Evolutionary conservation across 2,797 vertebrate species (phyloP).

Genomic region (Epinephelus malabaricus): DNA sequence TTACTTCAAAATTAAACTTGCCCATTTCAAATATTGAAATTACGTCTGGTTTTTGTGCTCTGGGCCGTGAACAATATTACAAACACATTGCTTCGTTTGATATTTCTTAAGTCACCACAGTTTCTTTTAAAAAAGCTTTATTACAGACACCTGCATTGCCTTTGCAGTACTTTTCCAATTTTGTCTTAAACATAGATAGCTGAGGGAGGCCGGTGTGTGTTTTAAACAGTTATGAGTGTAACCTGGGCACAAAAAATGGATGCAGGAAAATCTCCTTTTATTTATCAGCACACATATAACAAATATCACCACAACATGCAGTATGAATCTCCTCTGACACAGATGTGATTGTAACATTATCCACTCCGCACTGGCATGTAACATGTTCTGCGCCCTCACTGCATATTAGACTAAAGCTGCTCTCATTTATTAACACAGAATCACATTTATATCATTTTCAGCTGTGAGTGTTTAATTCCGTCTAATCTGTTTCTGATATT

Average conservation of each 20-base stretch:
- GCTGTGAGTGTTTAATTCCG: slow-evolving; percentile 68
- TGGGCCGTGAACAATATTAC: slow-evolving; percentile 94
- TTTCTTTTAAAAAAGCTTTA: slow-evolving; percentile 66
- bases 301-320: slow-evolving; percentile 23
- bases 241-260: slow-evolving; percentile 17
- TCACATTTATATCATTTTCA: slow-evolving; percentile 64
- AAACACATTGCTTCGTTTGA: slow-evolving; percentile 80
- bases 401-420: slow-evolving; percentile 37
- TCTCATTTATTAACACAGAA: slow-evolving; percentile 53
- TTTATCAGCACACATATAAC: slow-evolving; percentile 20
- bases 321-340: too few relatives aligned
- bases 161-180: slow-evolving; percentile 51
- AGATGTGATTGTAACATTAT: slow-evolving; percentile 14
- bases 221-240: slow-evolving; percentile 26
- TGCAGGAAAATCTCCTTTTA: slow-evolving; percentile 5
- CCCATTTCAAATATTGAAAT: slow-evolving; percentile 99
- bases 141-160: slow-evolving; percentile 58
- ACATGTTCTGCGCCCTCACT: not conserved
- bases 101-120: slow-evolving; percentile 84
- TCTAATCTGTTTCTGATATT: slow-evolving; percentile 75
- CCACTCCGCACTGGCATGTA: slow-evolving; percentile 22
- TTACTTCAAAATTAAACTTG: slow-evolving; percentile 99
- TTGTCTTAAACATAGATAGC: slow-evolving; percentile 35
- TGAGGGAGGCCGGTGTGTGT: slow-evolving; percentile 14
- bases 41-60: slow-evolving; percentile 93